A percentile compares a stretch with the other conserved stretches of the same genome.
Conservation (phyloP, 1,140 invertebrate species). For the Lithobius niger region DNA sequence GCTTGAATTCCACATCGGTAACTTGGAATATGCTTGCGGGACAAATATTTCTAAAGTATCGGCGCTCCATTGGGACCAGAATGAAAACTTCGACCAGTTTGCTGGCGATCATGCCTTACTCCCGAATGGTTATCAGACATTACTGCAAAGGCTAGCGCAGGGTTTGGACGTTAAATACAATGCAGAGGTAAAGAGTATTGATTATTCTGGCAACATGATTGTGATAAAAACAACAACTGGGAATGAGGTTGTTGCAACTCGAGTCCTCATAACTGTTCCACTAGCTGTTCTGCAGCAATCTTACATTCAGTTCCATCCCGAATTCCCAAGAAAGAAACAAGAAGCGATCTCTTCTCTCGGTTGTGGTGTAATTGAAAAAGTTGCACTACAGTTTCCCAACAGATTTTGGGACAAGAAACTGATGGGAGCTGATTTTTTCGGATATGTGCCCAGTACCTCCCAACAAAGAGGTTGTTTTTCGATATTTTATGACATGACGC, state of each 20-base stretch:
- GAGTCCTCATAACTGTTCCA: slow-evolving; percentile 32
- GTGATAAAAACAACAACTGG: slow-evolving; percentile 19
- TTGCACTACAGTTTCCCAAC: slow-evolving; percentile 29
- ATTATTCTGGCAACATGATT: slow-evolving; percentile 25
- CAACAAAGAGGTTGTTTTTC: slow-evolving; percentile 29
- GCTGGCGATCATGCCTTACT: slow-evolving; percentile 28
- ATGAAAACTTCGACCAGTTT: slow-evolving; percentile 32
- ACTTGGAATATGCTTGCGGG: slow-evolving; percentile 35
- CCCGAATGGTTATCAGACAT: slow-evolving; percentile 19
- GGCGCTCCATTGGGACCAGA: slow-evolving; percentile 34
- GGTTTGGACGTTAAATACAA: slow-evolving; percentile 27
- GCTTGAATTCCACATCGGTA: slow-evolving; percentile 32
- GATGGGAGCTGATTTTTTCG: slow-evolving; percentile 30
- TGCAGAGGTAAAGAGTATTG: slow-evolving; percentile 24
- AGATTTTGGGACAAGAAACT: slow-evolving; percentile 32
- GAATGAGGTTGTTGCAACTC: slow-evolving; percentile 12
- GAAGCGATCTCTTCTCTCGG: slow-evolving; percentile 30
- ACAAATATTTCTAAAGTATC: slow-evolving; percentile 28
- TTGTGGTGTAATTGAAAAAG: slow-evolving; percentile 36
- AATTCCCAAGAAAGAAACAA: slow-evolving; percentile 30
- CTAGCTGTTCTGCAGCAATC: slow-evolving; percentile 30
- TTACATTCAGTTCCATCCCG: slow-evolving; percentile 29
- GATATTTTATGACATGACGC: slow-evolving; percentile 35
- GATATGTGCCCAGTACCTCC: slow-evolving; percentile 26
- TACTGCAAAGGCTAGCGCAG: slow-evolving; percentile 25